Conservation (phyloP, 2,113 vertebrate genomes). For the Dipodomys ordii region DNA sequence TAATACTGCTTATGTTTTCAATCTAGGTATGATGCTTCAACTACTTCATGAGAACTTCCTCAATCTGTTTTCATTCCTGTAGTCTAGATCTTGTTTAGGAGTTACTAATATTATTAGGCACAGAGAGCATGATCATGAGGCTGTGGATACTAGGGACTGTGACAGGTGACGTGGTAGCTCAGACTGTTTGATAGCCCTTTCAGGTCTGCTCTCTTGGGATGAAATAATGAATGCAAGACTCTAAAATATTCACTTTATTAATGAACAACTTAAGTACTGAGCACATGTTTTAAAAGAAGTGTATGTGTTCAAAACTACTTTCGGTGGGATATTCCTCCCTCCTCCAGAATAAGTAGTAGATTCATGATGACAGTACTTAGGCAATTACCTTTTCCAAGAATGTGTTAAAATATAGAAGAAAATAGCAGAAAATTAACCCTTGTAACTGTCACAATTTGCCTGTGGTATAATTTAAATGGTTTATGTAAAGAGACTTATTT, state of each 20-base stretch:
- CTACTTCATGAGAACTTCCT: neutral
- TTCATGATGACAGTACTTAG: neutral
- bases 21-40: neutral
- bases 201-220: neutral
- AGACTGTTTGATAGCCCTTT: neutral
- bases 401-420: slow-evolving; percentile 55
- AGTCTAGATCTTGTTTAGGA: neutral
- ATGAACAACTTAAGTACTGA: neutral
- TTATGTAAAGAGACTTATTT: slow-evolving; percentile 83
- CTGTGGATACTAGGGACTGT: neutral
- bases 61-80: neutral
- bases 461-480: slow-evolving; percentile 78
- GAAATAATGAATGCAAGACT: neutral
- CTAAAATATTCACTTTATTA: neutral
- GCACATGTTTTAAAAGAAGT: slow-evolving; percentile 35
- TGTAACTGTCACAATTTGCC: slow-evolving; percentile 57
- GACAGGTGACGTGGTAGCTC: neutral
- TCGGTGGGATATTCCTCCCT: neutral
- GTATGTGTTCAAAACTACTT: neutral
- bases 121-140: neutral
- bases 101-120: neutral
- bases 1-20: neutral
- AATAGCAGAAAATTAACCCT: slow-evolving; percentile 68
- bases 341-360: neutral
- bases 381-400: slow-evolving; percentile 7